Conservation (phyloP, 1,140 invertebrate species). For the Nomia melanderi region DNA sequence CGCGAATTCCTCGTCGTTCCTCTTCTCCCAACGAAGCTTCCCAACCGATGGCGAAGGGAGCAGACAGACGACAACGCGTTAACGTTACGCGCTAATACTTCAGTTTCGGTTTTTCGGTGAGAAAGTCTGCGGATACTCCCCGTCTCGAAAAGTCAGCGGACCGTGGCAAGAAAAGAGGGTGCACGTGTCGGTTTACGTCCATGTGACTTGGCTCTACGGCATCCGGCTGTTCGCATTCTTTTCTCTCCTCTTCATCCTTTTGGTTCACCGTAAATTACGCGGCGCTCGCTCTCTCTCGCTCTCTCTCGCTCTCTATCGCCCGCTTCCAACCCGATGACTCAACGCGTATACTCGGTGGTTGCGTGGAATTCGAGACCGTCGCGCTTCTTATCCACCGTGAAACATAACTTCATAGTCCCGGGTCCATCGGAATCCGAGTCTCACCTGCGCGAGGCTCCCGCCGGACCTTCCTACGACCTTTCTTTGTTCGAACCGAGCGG, state of each 20-base stretch:
- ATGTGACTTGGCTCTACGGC: conserved; percentile 68
- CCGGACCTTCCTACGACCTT: no score
- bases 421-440: neutral
- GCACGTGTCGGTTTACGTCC: conserved; percentile 66
- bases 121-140: conserved; percentile 31
- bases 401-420: neutral
- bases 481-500: no score
- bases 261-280: conserved; percentile 65
- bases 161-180: conserved; percentile 61
- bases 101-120: conserved; percentile 7
- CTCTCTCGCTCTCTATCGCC: no score
- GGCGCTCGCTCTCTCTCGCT: no score
- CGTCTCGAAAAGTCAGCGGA: conserved; percentile 61
- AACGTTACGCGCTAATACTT: neutral
- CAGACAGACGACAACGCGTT: conserved; percentile 14
- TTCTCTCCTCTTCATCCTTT: conserved; percentile 66
- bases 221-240: conserved; percentile 73
- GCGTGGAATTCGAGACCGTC: conserved; percentile 57
- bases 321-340: conserved; percentile 64
- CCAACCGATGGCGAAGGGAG: neutral
- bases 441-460: no score
- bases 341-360: conserved; percentile 17
- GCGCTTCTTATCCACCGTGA: conserved; percentile 18
- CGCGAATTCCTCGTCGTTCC: no score
- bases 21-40: neutral